Conservation (phyloP, 2,797 vertebrate genomes). For the Pseudopleuronectes americanus region DNA sequence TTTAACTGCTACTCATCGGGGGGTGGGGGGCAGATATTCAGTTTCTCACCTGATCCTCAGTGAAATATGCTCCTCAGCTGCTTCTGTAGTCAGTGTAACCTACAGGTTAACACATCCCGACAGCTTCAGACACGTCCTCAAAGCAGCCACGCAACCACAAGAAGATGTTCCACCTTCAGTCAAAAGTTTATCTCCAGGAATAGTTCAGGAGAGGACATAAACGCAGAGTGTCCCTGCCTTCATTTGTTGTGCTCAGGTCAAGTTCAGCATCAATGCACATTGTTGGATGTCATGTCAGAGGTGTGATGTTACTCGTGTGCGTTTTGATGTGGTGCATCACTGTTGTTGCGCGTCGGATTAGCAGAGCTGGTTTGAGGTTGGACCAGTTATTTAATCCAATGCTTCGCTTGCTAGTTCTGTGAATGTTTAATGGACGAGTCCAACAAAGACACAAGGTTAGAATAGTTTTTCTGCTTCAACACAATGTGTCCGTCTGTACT, state of each 20-base stretch:
- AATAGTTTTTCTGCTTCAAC: no score
- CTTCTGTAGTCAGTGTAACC: conserved; percentile 39
- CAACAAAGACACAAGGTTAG: no score
- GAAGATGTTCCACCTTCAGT: conserved; percentile 28
- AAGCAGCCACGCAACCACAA: conserved; percentile 34
- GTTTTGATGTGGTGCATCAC: no score
- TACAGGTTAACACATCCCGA: conserved; percentile 50
- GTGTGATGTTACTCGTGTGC: no score
- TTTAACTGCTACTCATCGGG: no score
- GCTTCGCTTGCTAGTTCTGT: no score
- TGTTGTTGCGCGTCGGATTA: no score
- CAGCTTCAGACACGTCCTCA: conserved; percentile 63
- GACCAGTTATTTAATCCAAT: no score
- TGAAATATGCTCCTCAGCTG: conserved; percentile 29
- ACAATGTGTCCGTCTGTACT: no score
- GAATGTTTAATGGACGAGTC: no score
- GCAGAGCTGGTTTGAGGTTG: no score
- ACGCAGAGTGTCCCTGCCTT: not conserved
- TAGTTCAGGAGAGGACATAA: conserved; percentile 11
- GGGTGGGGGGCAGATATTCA: not conserved
- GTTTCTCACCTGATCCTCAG: conserved; percentile 15
- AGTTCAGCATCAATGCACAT: not conserved
- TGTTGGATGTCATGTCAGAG: not conserved
- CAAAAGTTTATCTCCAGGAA: conserved; percentile 20
- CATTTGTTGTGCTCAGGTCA: not conserved